phyloP scores from a whole-genome alignment of 2,888 invertebrate species.

The Rhynchonema sp. region DNA sequence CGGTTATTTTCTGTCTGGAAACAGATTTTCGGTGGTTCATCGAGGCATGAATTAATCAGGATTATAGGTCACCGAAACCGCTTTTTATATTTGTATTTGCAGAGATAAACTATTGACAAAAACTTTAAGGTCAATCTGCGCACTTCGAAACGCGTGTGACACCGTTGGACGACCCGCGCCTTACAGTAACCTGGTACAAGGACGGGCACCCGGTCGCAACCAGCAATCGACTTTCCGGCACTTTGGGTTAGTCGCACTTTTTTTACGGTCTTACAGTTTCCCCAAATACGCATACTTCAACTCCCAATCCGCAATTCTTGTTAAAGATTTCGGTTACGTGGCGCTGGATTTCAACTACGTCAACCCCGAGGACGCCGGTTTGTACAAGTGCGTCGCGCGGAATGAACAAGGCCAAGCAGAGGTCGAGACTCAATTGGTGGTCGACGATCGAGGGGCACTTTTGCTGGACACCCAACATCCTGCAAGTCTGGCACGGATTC shows the following conservation, averaged over 20 bases:
- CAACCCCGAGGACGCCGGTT: conserved; percentile 64
- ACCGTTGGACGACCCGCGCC: conserved; percentile 64
- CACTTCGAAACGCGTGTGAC: conserved; percentile 85
- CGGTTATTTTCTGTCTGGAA: too few species aligned
- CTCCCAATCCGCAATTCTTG: conserved; percentile 61
- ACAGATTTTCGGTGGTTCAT: too few species aligned
- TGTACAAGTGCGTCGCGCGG: conserved; percentile 52
- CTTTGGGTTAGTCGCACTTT: conserved; percentile 56
- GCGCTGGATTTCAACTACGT: conserved; percentile 73
- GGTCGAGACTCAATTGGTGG: conserved; percentile 16
- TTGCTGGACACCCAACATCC: conserved; percentile 61
- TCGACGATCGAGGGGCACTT: conserved; percentile 7
- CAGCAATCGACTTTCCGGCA: conserved; percentile 15
- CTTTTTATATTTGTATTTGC: too few species aligned
- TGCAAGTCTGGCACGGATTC: conserved; percentile 72
- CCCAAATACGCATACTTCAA: conserved; percentile 77
- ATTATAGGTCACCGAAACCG: too few species aligned
- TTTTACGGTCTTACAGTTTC: too few species aligned
- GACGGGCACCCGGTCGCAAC: conserved; percentile 22
- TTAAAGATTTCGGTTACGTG: conserved; percentile 64
- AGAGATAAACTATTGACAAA: neutral
- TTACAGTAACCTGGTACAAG: conserved; percentile 70
- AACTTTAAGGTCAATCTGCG: conserved; percentile 54
- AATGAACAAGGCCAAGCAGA: conserved; percentile 12
- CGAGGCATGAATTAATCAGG: too few species aligned